Conservation (phyloP, 2,888 invertebrate genomes). For the Tipula vernalis region DNA sequence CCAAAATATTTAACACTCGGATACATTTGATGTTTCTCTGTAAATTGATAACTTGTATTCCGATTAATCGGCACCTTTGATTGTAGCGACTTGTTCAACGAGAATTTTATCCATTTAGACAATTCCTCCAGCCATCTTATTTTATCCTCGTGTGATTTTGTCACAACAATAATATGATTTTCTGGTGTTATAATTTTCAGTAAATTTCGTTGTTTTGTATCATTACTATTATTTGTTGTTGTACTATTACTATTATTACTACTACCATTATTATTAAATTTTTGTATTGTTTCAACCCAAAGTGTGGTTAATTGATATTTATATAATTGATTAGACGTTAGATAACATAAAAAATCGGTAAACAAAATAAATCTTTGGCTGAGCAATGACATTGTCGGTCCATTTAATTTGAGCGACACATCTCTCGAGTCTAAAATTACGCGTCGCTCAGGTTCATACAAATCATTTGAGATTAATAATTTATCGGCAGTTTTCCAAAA, state of each 20-base stretch:
- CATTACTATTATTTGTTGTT: slow-evolving; percentile 32
- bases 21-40: slow-evolving; percentile 51
- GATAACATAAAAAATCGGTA: slow-evolving; percentile 68
- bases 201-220: slow-evolving; percentile 44
- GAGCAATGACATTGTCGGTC: slow-evolving; percentile 59
- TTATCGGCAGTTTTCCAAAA: slow-evolving; percentile 36
- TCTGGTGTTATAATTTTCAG: slow-evolving; percentile 67
- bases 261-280: background rate
- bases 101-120: slow-evolving; percentile 57
- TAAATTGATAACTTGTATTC: slow-evolving; percentile 58
- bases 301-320: slow-evolving; percentile 58
- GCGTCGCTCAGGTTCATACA: slow-evolving; percentile 51
- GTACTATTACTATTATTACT: background rate
- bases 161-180: slow-evolving; percentile 54
- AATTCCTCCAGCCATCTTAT: slow-evolving; percentile 68
- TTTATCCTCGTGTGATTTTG: slow-evolving; percentile 50
- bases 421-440: slow-evolving; percentile 64
- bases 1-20: slow-evolving; percentile 71
- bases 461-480: slow-evolving; percentile 24
- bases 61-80: slow-evolving; percentile 55
- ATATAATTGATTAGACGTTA: slow-evolving; percentile 48
- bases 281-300: slow-evolving; percentile 64
- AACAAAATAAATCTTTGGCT: slow-evolving; percentile 71
- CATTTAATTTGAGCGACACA: slow-evolving; percentile 48
- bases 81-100: slow-evolving; percentile 46